A percentile compares a stretch with the other conserved stretches of the same genome.
Conservation (phyloP, 1,140 invertebrate genomes). For the Bombus difficillimus region DNA sequence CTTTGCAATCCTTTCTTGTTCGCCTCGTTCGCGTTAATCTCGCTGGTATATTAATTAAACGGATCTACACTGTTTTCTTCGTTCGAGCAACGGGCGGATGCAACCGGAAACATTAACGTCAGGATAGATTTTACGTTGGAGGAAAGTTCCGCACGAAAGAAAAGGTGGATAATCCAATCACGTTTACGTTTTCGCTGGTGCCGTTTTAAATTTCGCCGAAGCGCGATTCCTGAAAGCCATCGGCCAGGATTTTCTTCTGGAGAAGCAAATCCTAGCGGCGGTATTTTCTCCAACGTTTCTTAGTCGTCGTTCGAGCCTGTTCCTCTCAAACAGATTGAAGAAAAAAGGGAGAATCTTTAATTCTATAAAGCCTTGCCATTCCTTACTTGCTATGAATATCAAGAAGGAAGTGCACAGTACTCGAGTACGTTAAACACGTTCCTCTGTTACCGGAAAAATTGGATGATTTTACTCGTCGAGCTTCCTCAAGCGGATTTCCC, state of each 20-base stretch:
- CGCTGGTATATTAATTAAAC: conserved; percentile 14
- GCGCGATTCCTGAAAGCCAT: neutral
- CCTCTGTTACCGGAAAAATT: neutral
- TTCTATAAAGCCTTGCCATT: neutral
- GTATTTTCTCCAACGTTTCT: conserved; percentile 21
- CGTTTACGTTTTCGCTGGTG: conserved; percentile 26
- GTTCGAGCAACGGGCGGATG: neutral
- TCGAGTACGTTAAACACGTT: neutral
- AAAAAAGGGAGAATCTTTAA: neutral
- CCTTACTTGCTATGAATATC: neutral
- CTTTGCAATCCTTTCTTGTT: too few species aligned
- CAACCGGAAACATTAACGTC: neutral
- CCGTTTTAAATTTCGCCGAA: conserved; percentile 17
- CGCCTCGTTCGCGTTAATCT: neutral
- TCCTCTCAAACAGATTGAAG: neutral
- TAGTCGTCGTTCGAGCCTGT: conserved; percentile 22
- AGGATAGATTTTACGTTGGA: neutral
- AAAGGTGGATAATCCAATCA: conserved; percentile 40
- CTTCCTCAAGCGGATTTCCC: neutral
- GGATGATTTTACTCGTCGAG: neutral
- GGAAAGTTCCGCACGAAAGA: neutral
- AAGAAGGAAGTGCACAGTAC: neutral
- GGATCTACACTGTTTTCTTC: neutral
- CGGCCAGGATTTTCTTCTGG: neutral
- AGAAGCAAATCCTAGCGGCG: conserved; percentile 15